Conservation (phyloP, 2,888 invertebrate genomes). For the Enchytraeus crypticus region DNA sequence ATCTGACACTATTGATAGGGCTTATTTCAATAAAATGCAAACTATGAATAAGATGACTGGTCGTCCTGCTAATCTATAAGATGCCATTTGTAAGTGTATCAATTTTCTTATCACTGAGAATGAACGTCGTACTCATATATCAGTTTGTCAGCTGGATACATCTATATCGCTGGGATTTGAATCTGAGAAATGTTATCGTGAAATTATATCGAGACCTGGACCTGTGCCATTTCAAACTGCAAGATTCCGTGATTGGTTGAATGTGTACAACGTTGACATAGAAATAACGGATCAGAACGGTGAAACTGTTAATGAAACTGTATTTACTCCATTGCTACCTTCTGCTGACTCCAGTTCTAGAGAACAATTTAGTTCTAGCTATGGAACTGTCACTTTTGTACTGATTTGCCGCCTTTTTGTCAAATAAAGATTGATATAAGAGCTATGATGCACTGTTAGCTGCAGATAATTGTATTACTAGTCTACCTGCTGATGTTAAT, state of each 20-base stretch:
- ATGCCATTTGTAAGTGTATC: conserved; percentile 21
- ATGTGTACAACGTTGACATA: conserved; percentile 19
- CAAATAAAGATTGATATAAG: too few relatives aligned
- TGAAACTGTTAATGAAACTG: conserved; percentile 14
- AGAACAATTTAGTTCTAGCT: too few relatives aligned
- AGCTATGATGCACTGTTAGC: too few relatives aligned
- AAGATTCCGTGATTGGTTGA: conserved; percentile 20
- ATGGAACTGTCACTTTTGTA: too few relatives aligned
- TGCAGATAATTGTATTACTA: too few relatives aligned
- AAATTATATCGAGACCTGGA: conserved; percentile 17
- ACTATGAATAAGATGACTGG: too few relatives aligned
- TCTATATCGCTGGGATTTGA: conserved; percentile 13
- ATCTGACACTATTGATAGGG: too few relatives aligned
- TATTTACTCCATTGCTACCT: conserved; percentile 15
- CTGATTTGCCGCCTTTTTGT: too few relatives aligned
- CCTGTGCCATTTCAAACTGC: conserved; percentile 20
- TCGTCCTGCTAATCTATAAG: too few relatives aligned
- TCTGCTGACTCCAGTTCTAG: too few relatives aligned
- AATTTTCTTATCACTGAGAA: conserved; percentile 18
- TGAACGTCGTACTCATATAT: conserved; percentile 15
- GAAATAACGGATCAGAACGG: conserved; percentile 20
- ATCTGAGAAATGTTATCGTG: conserved; percentile 16
- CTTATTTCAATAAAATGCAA: too few relatives aligned
- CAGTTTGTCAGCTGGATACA: conserved; percentile 9
- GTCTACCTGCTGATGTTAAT: too few relatives aligned